Evolutionary conservation across 2,888 invertebrate species (phyloP).

Genomic region (Graphium colonna): DNA sequence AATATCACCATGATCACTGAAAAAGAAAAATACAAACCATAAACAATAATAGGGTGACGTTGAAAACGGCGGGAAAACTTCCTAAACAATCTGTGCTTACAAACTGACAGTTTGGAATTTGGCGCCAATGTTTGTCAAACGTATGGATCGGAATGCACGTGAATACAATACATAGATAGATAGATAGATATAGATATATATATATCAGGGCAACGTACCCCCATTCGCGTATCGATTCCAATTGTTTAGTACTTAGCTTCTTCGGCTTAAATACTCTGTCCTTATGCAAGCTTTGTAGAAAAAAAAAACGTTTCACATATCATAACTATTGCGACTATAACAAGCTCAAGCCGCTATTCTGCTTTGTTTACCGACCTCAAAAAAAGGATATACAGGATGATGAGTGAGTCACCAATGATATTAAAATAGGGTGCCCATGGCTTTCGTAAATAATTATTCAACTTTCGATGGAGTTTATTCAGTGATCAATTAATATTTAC

Average conservation of each 20-base stretch:
- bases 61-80: background rate
- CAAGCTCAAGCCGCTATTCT: conserved; percentile 2
- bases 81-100: conserved; percentile 3
- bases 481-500: too few species aligned
- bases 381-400: too few species aligned
- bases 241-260: conserved; percentile 90
- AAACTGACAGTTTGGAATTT: conserved; percentile 14
- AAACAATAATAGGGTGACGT: too few species aligned
- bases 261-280: conserved; percentile 82
- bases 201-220: conserved; percentile 82
- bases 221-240: conserved; percentile 91
- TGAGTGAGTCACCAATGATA: too few species aligned
- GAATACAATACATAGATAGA: conserved; percentile 37
- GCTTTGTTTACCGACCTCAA: background rate
- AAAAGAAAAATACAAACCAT: too few species aligned
- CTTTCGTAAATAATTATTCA: too few species aligned
- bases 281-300: conserved; percentile 66
- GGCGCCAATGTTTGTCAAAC: conserved; percentile 24
- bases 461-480: too few species aligned
- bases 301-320: conserved; percentile 43
- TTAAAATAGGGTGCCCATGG: too few species aligned
- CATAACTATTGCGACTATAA: conserved; percentile 3
- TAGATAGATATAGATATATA: too few species aligned
- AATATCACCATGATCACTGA: too few species aligned
- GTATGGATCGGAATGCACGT: conserved; percentile 32